Conservation (phyloP, 1,140 invertebrate species). For the Philopotamus ludificatus region DNA sequence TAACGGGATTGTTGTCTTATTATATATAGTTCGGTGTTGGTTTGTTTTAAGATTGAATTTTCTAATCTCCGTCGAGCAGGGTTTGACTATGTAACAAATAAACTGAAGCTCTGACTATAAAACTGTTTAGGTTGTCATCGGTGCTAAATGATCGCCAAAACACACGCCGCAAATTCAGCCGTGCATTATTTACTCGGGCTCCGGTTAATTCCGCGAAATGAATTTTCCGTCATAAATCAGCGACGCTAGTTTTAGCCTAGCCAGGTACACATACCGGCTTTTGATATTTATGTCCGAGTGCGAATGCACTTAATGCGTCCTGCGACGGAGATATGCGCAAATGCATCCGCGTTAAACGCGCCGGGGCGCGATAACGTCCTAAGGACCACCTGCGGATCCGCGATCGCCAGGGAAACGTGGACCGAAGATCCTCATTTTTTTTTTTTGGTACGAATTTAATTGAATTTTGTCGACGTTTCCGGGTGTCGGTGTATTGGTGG, state of each 20-base stretch:
- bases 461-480: too few species aligned
- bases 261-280: not conserved
- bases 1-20: too few species aligned
- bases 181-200: constrained; percentile 16
- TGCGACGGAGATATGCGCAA: constrained; percentile 2
- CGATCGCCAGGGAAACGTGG: not conserved
- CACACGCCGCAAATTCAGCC: too few species aligned
- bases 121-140: too few species aligned
- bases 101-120: too few species aligned
- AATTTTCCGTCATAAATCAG: constrained; percentile 28
- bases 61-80: too few species aligned
- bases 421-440: not conserved
- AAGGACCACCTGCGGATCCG: not conserved
- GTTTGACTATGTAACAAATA: too few species aligned
- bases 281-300: constrained; percentile 2
- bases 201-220: constrained; percentile 25
- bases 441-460: constrained; percentile 29
- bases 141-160: too few species aligned
- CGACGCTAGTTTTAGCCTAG: constrained; percentile 7
- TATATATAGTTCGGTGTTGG: too few species aligned
- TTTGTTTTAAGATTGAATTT: too few species aligned
- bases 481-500: too few species aligned
- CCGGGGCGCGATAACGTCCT: not conserved
- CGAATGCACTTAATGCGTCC: constrained; percentile 21
- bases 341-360: constrained; percentile 1